Evolutionary conservation across 2,797 vertebrate species (phyloP), one percentile per base, ranked within the genome.

Genomic region (Sebastes kiyomatsui): DNA sequence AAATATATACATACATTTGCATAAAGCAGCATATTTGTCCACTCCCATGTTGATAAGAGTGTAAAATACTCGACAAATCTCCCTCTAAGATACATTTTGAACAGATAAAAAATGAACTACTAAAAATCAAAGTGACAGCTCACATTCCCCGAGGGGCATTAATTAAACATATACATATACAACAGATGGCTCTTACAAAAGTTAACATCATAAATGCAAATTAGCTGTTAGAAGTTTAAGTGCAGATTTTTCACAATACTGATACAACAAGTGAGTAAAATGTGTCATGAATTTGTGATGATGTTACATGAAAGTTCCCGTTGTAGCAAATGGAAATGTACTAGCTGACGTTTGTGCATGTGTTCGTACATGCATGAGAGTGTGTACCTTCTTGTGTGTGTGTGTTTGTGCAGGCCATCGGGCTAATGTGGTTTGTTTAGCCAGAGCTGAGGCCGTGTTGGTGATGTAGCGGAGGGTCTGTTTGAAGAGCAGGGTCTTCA

Each of bases 401-500:
- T 71, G 2, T 75, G 81, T 88, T 5, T 67, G 88, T 54, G 79
- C 72, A 61, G 59, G 78, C 67, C 23, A 70, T 77, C 56, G 74
- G 75, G 59, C 58, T 75, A 66, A 81, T 78, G 74, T 22, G 77
- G 84, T 92, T 86, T 93, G 87, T 87, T 94, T 86, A 82, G 80
- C 70, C 54, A 61, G 84, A 88, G 86, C 84, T 16, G 79, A 79
- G 78, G 71, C 56, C 55, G 1, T 23, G 49, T 22, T 67, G 84
- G 70, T 59, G 82, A 62, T 52, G 61, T 9, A 55, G 67, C n/a
- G 20, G 65, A 27, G 67, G 70, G 58, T 77, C 76, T 93, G 93
- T 93, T 81, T 93, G 88, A 76, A 86, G 88, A 93, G 80, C 72
- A 54, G 77, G 71, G 81, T 77, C 80, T 82, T 82, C 78, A 3